phyloP scores from a whole-genome alignment of 1,140 invertebrate species.

The Helicoverpa zea region DNA sequence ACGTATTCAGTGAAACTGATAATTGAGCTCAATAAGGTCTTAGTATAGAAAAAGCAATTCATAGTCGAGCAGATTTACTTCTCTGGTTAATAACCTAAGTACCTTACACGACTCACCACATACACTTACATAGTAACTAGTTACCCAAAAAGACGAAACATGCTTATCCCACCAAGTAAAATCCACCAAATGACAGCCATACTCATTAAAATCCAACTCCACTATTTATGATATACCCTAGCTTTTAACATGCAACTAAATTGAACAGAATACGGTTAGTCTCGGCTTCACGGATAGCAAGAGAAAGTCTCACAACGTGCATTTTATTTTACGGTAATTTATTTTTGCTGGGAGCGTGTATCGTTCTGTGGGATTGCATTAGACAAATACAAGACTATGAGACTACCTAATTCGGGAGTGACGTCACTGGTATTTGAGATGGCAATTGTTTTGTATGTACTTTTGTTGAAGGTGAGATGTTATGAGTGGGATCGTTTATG shows the following conservation, averaged over 20 bases:
- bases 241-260: conserved; percentile 43
- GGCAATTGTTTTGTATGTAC: too few species aligned
- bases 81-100: too few species aligned
- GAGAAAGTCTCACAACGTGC: conserved; percentile 18
- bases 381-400: conserved; percentile 55
- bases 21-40: too few species aligned
- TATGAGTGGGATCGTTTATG: too few species aligned
- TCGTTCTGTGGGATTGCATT: conserved; percentile 60
- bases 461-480: too few species aligned
- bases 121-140: too few species aligned
- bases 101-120: too few species aligned
- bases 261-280: conserved; percentile 45
- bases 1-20: too few species aligned
- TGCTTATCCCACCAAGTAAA: background rate
- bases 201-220: conserved; percentile 9
- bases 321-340: conserved; percentile 65
- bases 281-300: conserved; percentile 26
- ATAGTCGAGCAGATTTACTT: too few species aligned
- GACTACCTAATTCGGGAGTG: conserved; percentile 53
- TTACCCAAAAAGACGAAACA: too few species aligned
- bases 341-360: conserved; percentile 50
- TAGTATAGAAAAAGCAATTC: too few species aligned
- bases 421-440: background rate
- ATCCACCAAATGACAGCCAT: background rate
- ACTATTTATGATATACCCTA: conserved; percentile 2